Evolutionary conservation across 2,113 vertebrate genomes (phyloP).

Genomic region (Rhinopomastus cyanomelas): DNA sequence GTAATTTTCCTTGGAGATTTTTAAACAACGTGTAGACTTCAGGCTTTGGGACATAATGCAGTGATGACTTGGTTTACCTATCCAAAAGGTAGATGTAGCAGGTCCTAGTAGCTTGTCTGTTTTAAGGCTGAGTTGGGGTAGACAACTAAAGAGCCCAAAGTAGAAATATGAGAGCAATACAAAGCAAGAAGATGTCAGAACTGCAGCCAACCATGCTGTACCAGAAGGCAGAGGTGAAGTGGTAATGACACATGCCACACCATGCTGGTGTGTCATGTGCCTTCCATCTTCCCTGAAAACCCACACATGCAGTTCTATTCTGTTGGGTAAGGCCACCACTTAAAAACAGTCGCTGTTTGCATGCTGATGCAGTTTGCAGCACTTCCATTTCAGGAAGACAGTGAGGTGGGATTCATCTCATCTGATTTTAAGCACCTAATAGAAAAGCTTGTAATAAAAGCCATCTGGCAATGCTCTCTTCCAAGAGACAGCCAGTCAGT

Average conservation of each 20-base stretch:
- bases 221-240: accelerated
- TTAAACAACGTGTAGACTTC: too few species aligned
- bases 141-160: background rate
- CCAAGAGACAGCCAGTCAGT: background rate
- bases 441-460: background rate
- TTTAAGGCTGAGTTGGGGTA: background rate
- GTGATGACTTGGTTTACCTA: background rate
- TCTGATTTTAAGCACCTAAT: background rate
- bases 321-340: background rate
- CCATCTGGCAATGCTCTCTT: background rate
- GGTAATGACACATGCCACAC: background rate
- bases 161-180: background rate
- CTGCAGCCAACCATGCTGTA: background rate
- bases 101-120: background rate
- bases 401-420: background rate
- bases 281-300: background rate
- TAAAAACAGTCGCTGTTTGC: background rate
- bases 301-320: background rate
- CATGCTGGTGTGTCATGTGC: accelerated
- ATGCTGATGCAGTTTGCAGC: background rate
- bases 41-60: too few species aligned
- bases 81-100: background rate
- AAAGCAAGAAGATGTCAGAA: background rate
- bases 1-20: too few species aligned
- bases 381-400: background rate